phyloP scores from a whole-genome alignment of 2,113 vertebrate genomes.

The Romanogobio albipinnatus region DNA sequence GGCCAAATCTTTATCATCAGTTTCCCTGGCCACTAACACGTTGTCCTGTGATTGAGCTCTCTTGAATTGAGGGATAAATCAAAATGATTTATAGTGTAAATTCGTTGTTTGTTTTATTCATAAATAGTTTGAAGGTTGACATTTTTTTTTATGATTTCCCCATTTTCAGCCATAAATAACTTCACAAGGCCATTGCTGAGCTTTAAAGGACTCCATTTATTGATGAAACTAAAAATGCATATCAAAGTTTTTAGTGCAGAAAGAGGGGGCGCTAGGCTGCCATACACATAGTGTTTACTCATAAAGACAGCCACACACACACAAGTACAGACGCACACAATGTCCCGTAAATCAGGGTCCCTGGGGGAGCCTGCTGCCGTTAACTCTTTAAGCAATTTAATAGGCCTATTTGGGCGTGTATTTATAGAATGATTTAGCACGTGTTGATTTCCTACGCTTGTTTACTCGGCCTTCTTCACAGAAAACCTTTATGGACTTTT shows the following conservation, averaged over 20 bases:
- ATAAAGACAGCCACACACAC: background rate
- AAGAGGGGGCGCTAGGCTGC: background rate
- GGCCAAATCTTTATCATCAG: background rate
- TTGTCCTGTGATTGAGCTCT: background rate
- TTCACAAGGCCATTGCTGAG: background rate
- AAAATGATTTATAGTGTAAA: background rate
- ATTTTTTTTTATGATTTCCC: background rate
- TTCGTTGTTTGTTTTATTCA: background rate
- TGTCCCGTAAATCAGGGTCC: slow-evolving; percentile 42
- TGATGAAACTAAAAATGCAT: background rate
- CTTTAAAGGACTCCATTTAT: background rate
- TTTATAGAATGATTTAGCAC: slow-evolving; percentile 52
- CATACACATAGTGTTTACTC: background rate
- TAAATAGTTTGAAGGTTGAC: background rate
- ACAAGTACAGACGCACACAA: slow-evolving; percentile 24
- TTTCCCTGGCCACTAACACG: background rate
- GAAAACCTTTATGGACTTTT: slow-evolving; percentile 24
- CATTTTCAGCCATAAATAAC: slow-evolving; percentile 30
- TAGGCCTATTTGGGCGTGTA: slow-evolving; percentile 34
- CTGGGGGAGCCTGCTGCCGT: slow-evolving; percentile 29
- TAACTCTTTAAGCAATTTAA: slow-evolving; percentile 46
- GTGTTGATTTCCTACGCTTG: slow-evolving; percentile 38
- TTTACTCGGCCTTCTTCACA: slow-evolving; percentile 9
- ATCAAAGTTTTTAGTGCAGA: background rate
- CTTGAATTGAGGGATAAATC: background rate